Base-by-base conservation (phyloP, 2,113 vertebrate genomes). In the Sialia sialis region DNA sequence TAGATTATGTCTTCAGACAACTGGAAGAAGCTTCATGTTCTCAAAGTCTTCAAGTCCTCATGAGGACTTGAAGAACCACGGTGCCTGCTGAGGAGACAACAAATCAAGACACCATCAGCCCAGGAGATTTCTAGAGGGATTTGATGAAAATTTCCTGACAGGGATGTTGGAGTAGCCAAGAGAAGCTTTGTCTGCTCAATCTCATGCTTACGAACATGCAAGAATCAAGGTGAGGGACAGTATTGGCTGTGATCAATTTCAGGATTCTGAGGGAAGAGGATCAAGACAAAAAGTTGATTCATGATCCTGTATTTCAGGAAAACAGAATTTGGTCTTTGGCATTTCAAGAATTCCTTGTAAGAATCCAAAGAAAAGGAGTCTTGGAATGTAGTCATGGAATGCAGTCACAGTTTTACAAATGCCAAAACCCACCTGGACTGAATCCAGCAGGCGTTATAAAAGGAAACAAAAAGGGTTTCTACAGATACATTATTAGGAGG, bases 141-240 rank as follows among this genome's bases (percentile, higher is more conserved):
- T 68, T 77, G 54, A 72, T 27, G 16, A 58, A 22, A 38, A 34
- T 6, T 38, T 39, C 21, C 41, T 72, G 32, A 52, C 16, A 27
- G 1, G 1, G 2, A 6, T 59, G 21, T 20, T 49, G 19, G 55
- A 78, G 8, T 16, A 67, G 11, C 11, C 1, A 3, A 68, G 38
- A 73, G 11, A 62, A 10, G 20, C 0, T 30, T 39, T 43, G 11
- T 67, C 36, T 58, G 34, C 18, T 76, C 3, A 0, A 55, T 55
- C 11, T 84, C 36, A 21, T 34, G 16, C 22, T 51, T 58, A 32
- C 8, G 66, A 38, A 59, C 6, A 55, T 13, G 4, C 26, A 70
- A 75, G 3, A 67, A 62, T 38, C 19, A 21, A 16, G 12, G 1
- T 46, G 16, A 64, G 7, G 14, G 25, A 26, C 27, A 49, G 5